Evolutionary conservation across 2,113 vertebrate species (phyloP).

Genomic region (Notothenia coriiceps): DNA sequence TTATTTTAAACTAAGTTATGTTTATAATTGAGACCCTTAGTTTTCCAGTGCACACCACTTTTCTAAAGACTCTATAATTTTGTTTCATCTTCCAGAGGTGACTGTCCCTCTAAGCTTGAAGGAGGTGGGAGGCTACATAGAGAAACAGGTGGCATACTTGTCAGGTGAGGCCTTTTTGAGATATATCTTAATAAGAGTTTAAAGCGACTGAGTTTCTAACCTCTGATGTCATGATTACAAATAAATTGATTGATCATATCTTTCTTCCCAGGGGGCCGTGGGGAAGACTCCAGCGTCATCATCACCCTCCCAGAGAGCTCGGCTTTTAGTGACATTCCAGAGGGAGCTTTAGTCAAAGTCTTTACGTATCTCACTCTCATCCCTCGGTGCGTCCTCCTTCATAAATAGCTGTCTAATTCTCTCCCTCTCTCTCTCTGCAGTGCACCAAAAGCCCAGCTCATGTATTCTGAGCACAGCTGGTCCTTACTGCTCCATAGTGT

Average conservation of each 20-base stretch:
- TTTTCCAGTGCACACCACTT: not conserved
- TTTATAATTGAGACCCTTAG: not conserved
- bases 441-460: slow-evolving; percentile 74
- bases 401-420: slow-evolving; percentile 33
- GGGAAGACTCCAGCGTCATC: slow-evolving; percentile 92
- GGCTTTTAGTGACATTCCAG: slow-evolving; percentile 90
- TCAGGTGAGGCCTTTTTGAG: slow-evolving; percentile 87
- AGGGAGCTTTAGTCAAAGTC: slow-evolving; percentile 89
- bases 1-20: not conserved
- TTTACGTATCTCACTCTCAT: slow-evolving; percentile 92
- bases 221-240: not conserved
- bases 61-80: not conserved
- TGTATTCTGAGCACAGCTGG: slow-evolving; percentile 70
- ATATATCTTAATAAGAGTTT: not conserved
- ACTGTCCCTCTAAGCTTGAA: slow-evolving; percentile 85
- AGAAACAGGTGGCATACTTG: slow-evolving; percentile 94
- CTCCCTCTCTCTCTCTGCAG: slow-evolving; percentile 69
- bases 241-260: not conserved
- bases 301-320: slow-evolving; percentile 95
- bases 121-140: slow-evolving; percentile 90
- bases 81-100: slow-evolving; percentile 80
- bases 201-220: not conserved
- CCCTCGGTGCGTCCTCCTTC: slow-evolving; percentile 85
- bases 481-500: slow-evolving; percentile 31
- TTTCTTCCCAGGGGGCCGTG: slow-evolving; percentile 88